Evolutionary conservation across 2,113 vertebrate species (phyloP).

Genomic region (Rutilus rutilus): DNA sequence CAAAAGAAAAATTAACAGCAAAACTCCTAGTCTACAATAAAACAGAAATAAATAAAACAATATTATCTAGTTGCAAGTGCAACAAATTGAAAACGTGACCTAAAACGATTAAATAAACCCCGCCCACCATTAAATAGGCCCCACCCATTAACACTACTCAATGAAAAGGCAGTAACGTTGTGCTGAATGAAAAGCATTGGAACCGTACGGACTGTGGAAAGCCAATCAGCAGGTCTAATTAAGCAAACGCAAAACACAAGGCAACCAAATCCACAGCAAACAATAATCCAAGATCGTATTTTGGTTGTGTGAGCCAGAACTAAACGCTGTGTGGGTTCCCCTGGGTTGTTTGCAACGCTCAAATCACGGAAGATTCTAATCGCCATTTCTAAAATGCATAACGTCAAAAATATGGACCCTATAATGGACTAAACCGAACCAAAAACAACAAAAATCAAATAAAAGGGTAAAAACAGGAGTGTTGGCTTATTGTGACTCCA

Average conservation of each 20-base stretch:
- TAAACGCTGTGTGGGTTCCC: conserved; percentile 13
- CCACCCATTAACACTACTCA: conserved; percentile 9
- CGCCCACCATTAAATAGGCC: conserved; percentile 30
- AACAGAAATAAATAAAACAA: conserved; percentile 29
- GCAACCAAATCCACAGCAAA: conserved; percentile 34
- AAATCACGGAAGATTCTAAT: not conserved
- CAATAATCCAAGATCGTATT: not conserved
- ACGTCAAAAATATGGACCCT: conserved; percentile 3
- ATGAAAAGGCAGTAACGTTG: conserved; percentile 49
- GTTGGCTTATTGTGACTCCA: conserved; percentile 7
- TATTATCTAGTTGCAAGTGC: conserved; percentile 49
- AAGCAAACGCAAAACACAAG: conserved; percentile 30
- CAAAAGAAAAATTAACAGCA: conserved; percentile 33
- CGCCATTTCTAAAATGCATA: not conserved
- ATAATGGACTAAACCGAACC: not conserved
- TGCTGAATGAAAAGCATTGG: conserved; percentile 45
- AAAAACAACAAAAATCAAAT: not conserved
- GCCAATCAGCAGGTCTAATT: conserved; percentile 37
- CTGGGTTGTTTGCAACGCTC: conserved; percentile 5
- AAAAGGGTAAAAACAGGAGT: not conserved
- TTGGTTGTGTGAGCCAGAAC: conserved; percentile 35
- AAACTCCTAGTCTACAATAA: conserved; percentile 33
- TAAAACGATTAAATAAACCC: conserved; percentile 51
- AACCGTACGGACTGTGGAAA: not conserved
- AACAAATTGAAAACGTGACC: conserved; percentile 37